These are phyloP conservation scores for Dipodomys ordii DNA, from an alignment of 2,113 vertebrate genomes.

Conservation along the genomic window DNA sequence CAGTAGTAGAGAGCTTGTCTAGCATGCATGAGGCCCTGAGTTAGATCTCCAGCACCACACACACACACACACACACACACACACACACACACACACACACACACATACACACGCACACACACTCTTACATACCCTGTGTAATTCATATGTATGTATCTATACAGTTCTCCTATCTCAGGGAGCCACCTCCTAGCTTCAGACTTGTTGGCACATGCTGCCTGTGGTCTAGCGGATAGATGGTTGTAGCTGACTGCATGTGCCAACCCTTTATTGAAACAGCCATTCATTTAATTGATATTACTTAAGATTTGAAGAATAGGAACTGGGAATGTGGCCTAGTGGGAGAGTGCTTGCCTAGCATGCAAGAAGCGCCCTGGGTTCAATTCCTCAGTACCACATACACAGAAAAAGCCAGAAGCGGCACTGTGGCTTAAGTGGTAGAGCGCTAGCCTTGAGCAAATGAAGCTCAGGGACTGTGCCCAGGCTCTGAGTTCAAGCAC, in stretches of 20 bases:
- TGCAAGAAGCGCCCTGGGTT: too few species aligned
- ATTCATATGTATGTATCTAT: not conserved
- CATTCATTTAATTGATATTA: not conserved
- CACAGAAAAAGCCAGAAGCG: too few species aligned
- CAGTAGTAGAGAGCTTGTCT: not conserved
- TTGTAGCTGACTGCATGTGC: not conserved
- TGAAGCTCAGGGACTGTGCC: too few species aligned
- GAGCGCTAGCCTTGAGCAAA: too few species aligned
- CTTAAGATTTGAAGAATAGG: not conserved
- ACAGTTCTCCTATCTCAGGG: not conserved
- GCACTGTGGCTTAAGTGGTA: too few species aligned
- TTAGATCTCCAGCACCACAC: not conserved
- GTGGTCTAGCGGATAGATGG: not conserved
- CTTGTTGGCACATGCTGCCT: accelerated
- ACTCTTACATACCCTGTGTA: too few species aligned
- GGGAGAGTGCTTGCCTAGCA: too few species aligned
- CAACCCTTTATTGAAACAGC: not conserved
- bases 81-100: not conserved
- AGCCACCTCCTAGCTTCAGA: not conserved
- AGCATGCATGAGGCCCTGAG: not conserved
- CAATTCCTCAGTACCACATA: too few species aligned
- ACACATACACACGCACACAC: not conserved
- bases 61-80: not conserved
- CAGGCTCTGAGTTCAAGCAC: too few species aligned
- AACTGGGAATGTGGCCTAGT: too few species aligned